Evolutionary conservation across 2,113 vertebrate genomes (phyloP).

Genomic region (Cromileptes altivelis): DNA sequence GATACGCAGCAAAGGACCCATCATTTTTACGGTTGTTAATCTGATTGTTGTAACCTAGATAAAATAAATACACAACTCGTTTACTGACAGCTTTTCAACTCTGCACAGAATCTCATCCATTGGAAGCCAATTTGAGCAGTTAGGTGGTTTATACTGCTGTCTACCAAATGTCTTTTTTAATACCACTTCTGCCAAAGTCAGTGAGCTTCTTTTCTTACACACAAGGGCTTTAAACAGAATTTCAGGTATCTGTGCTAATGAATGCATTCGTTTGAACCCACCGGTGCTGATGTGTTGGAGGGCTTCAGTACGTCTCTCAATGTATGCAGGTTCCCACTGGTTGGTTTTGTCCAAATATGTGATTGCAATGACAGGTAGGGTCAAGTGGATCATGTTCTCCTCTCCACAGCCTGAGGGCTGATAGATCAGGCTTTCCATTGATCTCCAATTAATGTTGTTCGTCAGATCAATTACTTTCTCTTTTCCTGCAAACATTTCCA

Average conservation of each 20-base stretch:
- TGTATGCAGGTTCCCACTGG: slow-evolving; percentile 77
- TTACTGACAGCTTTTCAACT: background rate
- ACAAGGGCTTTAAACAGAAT: background rate
- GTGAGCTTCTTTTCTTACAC: background rate
- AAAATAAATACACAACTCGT: background rate
- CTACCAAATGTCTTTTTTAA: background rate
- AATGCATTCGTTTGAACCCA: slow-evolving; percentile 36
- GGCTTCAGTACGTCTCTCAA: slow-evolving; percentile 67
- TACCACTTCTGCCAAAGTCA: background rate
- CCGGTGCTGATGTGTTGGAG: slow-evolving; percentile 73
- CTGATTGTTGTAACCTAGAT: slow-evolving; percentile 15
- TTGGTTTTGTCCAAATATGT: slow-evolving; percentile 81
- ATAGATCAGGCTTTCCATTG: slow-evolving; percentile 57
- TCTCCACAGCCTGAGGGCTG: slow-evolving; percentile 79
- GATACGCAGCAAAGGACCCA: slow-evolving; percentile 9
- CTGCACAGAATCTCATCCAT: background rate
- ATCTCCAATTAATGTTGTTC: slow-evolving; percentile 71
- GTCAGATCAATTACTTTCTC: slow-evolving; percentile 45
- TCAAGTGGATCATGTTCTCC: slow-evolving; percentile 83
- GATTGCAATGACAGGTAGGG: slow-evolving; percentile 75
- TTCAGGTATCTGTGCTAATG: background rate
- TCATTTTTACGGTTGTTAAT: slow-evolving; percentile 7
- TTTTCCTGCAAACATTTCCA: slow-evolving; percentile 34
- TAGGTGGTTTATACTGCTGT: background rate
- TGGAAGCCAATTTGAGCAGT: background rate